Evolutionary conservation across 1,140 invertebrate species (phyloP).

Genomic region (Ridgeia piscesae): DNA sequence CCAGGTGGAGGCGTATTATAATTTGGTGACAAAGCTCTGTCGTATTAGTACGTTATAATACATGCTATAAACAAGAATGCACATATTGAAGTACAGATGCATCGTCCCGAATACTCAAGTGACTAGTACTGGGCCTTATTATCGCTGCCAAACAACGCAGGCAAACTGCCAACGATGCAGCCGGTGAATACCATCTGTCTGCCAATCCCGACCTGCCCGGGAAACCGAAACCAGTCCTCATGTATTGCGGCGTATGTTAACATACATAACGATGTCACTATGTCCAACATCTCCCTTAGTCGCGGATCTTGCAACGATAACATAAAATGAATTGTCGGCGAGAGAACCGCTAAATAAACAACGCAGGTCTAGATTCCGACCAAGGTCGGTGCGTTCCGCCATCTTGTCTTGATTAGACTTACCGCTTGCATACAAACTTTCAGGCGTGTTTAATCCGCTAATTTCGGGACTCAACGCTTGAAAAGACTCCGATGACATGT

Average conservation of each 20-base stretch:
- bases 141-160: background rate
- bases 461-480: background rate
- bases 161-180: background rate
- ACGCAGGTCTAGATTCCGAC: constrained; percentile 3
- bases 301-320: background rate
- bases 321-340: background rate
- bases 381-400: background rate
- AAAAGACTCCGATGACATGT: constrained; percentile 1
- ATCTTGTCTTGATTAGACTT: constrained; percentile 6
- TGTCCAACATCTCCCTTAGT: background rate
- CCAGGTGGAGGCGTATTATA: background rate
- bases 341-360: background rate
- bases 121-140: background rate
- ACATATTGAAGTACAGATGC: background rate
- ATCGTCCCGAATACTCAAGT: background rate
- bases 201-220: background rate
- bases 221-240: background rate
- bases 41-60: background rate
- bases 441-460: background rate
- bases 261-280: background rate
- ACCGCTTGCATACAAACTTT: constrained; percentile 5
- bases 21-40: background rate
- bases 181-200: background rate
- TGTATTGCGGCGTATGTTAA: background rate
- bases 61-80: background rate